Evolutionary conservation across 2,113 vertebrate species (phyloP).

Genomic region (Struthidea cinerea): DNA sequence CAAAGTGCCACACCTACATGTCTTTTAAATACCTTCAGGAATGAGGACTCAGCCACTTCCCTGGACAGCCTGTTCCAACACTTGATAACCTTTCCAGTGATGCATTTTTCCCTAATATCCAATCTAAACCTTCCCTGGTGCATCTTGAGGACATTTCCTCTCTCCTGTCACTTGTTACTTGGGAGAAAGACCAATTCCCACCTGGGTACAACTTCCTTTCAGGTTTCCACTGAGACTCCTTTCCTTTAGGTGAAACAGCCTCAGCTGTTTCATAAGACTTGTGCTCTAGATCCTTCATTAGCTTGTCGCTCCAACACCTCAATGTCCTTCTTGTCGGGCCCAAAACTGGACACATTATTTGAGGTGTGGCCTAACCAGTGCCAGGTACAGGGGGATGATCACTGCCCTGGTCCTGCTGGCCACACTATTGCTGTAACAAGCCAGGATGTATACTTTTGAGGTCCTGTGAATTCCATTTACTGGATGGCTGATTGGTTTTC

Average conservation of each 20-base stretch:
- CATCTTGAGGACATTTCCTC: background rate
- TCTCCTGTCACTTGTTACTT: background rate
- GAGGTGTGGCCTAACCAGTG: background rate
- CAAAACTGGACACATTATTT: background rate
- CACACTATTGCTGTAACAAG: background rate
- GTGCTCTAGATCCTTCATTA: background rate
- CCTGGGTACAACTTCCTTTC: background rate
- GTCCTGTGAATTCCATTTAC: background rate
- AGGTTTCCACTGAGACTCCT: background rate
- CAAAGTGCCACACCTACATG: accelerated
- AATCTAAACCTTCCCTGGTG: background rate
- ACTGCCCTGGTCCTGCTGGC: background rate
- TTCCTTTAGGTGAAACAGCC: background rate
- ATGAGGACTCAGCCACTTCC: background rate
- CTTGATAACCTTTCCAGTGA: background rate
- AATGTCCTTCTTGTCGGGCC: accelerated
- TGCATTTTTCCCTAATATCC: background rate
- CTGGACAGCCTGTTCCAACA: background rate
- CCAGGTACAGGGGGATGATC: accelerated
- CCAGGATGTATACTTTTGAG: background rate
- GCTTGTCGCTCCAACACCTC: background rate
- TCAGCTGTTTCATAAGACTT: background rate
- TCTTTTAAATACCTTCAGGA: background rate
- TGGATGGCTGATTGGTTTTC: background rate
- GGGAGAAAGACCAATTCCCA: accelerated